phyloP scores from a whole-genome alignment of 1,140 invertebrate genomes.

The Parapsyche elsis region DNA sequence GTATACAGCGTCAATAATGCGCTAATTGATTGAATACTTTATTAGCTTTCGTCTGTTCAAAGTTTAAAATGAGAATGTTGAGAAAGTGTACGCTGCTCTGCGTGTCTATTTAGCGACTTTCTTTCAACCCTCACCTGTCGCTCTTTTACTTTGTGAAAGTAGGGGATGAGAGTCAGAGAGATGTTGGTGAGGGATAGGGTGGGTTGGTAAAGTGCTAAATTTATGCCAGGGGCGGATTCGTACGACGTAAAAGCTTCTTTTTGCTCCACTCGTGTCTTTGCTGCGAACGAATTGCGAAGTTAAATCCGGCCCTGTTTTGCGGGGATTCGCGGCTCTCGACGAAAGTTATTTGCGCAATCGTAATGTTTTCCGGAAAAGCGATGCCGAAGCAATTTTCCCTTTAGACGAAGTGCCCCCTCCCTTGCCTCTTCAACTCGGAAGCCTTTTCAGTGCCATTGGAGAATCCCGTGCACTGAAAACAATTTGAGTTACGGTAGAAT shows the following conservation, averaged over 20 bases:
- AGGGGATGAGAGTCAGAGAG: neutral
- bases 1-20: no score
- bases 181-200: neutral
- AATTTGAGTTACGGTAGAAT: neutral
- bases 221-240: no score
- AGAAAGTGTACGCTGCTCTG: no score
- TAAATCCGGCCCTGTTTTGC: constrained; percentile 28
- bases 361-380: constrained; percentile 33
- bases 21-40: no score
- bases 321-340: constrained; percentile 21
- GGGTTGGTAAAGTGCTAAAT: no score
- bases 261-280: neutral
- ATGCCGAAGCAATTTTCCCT: constrained; percentile 8
- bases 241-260: neutral
- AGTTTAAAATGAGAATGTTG: no score
- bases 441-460: neutral
- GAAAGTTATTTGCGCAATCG: constrained; percentile 36
- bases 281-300: constrained; percentile 24
- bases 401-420: neutral
- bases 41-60: no score
- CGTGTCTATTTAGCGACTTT: no score
- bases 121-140: neutral
- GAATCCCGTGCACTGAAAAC: neutral
- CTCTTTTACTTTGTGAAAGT: neutral
- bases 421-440: neutral